Evolutionary conservation across 1,140 invertebrate genomes (phyloP).

Genomic region (Ectropis grisescens): DNA sequence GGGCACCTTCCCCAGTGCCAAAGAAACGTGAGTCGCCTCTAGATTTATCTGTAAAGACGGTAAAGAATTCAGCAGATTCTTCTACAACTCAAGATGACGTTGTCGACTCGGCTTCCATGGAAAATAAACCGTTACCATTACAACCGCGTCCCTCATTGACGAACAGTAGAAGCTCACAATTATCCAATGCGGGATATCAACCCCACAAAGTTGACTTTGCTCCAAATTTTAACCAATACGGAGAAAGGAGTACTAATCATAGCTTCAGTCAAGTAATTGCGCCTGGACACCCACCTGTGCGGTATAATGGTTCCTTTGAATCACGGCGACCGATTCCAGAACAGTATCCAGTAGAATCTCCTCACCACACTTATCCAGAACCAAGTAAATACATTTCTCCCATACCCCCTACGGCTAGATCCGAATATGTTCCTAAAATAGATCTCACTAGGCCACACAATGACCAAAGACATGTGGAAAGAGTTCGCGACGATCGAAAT

Average conservation of each 20-base stretch:
- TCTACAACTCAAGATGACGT: conserved; percentile 82
- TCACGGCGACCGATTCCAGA: conserved; percentile 23
- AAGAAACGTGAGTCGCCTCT: conserved; percentile 81
- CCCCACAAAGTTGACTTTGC: conserved; percentile 76
- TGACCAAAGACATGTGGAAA: conserved; percentile 42
- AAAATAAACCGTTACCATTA: conserved; percentile 43
- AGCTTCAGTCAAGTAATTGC: conserved; percentile 21
- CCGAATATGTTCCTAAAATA: conserved; percentile 60
- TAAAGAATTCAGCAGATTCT: conserved; percentile 87
- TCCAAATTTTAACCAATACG: conserved; percentile 74
- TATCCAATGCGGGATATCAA: conserved; percentile 25
- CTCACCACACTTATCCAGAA: conserved; percentile 33
- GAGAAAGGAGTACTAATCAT: conserved; percentile 34
- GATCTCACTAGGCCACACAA: conserved; percentile 50
- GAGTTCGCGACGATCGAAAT: conserved; percentile 44
- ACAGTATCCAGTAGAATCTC: conserved; percentile 41
- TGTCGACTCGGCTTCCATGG: conserved; percentile 54
- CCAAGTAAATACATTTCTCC: conserved; percentile 39
- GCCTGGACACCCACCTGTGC: conserved; percentile 18
- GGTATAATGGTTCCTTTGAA: conserved; percentile 46
- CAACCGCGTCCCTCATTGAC: conserved; percentile 37
- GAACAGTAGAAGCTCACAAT: too few relatives aligned
- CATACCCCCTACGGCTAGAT: conserved; percentile 27
- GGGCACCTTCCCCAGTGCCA: conserved; percentile 78
- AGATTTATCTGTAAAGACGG: conserved; percentile 88